A percentile compares a stretch with the other conserved stretches of the same genome.
Conservation (phyloP, 2,113 vertebrate species). For the Arenaria interpres region DNA sequence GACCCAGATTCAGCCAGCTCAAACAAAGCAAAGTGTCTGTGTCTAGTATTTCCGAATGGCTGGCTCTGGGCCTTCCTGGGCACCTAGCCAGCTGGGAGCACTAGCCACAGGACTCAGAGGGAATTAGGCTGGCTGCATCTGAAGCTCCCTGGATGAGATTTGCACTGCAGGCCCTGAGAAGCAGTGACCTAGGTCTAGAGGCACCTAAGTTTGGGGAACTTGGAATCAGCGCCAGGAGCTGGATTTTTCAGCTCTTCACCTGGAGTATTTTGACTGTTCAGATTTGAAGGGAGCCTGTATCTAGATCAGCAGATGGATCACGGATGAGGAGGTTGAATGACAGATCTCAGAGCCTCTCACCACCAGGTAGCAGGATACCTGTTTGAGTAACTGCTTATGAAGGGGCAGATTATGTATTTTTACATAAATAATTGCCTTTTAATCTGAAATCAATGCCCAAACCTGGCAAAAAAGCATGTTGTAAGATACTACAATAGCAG, state of each 20-base stretch:
- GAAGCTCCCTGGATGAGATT: not conserved
- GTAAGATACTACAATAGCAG: not conserved
- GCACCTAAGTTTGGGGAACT: not conserved
- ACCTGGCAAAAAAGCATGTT: not conserved
- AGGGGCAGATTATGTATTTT: not conserved
- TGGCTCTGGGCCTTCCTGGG: not conserved
- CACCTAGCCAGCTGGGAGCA: conserved; percentile 12
- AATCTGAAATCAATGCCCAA: not conserved
- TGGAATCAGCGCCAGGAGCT: not conserved
- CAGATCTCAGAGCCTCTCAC: not conserved
- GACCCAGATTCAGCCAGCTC: conserved; percentile 10
- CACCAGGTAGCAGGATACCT: not conserved
- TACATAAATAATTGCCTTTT: not conserved
- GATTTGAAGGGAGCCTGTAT: not conserved
- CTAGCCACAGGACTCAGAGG: not conserved
- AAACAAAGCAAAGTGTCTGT: conserved; percentile 17
- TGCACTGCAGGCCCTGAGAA: not conserved
- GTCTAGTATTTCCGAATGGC: not conserved
- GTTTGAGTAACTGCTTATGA: not conserved
- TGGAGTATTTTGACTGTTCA: not conserved
- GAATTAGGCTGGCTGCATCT: not conserved
- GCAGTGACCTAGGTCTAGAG: not conserved
- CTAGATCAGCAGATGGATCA: not conserved
- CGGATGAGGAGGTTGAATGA: not conserved
- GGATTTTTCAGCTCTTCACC: not conserved